Conservation (phyloP, 2,797 vertebrate species). For the Epinephelus malabaricus region DNA sequence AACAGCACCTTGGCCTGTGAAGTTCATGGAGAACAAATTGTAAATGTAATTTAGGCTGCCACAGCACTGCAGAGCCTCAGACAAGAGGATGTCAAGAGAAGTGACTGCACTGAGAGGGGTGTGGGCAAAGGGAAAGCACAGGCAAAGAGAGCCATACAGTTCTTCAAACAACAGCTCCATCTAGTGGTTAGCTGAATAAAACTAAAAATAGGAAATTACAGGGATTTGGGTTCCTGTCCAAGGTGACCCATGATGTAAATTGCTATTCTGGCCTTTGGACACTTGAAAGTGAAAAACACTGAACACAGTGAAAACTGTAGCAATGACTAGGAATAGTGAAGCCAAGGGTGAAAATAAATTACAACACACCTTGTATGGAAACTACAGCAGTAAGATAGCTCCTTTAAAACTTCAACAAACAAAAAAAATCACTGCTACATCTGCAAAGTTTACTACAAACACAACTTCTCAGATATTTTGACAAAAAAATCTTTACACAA, state of each 20-base stretch:
- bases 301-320: not conserved
- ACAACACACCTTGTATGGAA: not conserved
- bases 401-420: not conserved
- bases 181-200: slow-evolving; percentile 55
- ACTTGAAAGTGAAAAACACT: too few relatives aligned
- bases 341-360: not conserved
- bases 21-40: slow-evolving; percentile 8
- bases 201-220: not conserved
- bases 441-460: not conserved
- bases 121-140: slow-evolving; percentile 25
- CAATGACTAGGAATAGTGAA: not conserved
- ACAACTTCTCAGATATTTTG: not conserved
- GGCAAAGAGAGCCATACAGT: not conserved
- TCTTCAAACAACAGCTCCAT: slow-evolving; percentile 72
- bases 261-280: not conserved
- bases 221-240: not conserved
- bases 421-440: not conserved
- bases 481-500: too few relatives aligned
- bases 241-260: slow-evolving; percentile 25
- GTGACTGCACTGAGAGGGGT: slow-evolving; percentile 46
- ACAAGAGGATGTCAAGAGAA: slow-evolving; percentile 33
- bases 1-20: not conserved
- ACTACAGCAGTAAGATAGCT: not conserved
- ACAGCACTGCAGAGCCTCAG: slow-evolving; percentile 49
- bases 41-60: slow-evolving; percentile 17